Base-by-base conservation (phyloP, 2,113 vertebrate genomes). In the Oceanites oceanicus region DNA sequence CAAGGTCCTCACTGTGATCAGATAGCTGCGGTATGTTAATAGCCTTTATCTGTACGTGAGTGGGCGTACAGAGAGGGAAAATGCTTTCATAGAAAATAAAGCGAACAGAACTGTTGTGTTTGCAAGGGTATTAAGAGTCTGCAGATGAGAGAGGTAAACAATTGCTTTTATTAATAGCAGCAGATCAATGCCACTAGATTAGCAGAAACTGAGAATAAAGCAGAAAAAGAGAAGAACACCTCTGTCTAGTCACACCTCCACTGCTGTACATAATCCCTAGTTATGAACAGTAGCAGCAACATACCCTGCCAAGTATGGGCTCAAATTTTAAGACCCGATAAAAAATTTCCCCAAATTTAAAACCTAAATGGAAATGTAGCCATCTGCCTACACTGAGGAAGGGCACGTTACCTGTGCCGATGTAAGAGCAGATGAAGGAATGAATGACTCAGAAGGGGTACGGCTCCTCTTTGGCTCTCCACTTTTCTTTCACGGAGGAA, bases 91-190 rank as follows among this genome's bases (percentile, higher is more conserved):
- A 72, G 71, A 94, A 87, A 92, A 95, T 36, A 89, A 94, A 85
- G 83, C 52, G 91, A 94, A 91, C 52, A 91, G 52, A 6, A 2
- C 77, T 87, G 58, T 50, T 85, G 42, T 89, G 62, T 87, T 96
- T 91, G 88, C 66, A 92, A 91, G 86, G n/a, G 45, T 91, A 73
- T 68, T 79, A 79, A 40, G 34, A 63, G 45, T 73, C 74, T 88
- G 58, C 45, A 94, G 80, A 89, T 34, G 61, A 96, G 86, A 1
- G 22, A 96, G 55, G 67, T 76, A 95, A 95, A 92, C 70, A 88
- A 67, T 73, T 86, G 75, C 27, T 85, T 94, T 95, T 87, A 94
- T 96, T 95, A 96, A 92, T 49, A 95, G 79, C 55, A 92, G 74
- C 62, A 91, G 70, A 96, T 94, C 92, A 88, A 91, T 96, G 91